Conservation (phyloP, 2,113 vertebrate species). For the Corvus moneduloides region DNA sequence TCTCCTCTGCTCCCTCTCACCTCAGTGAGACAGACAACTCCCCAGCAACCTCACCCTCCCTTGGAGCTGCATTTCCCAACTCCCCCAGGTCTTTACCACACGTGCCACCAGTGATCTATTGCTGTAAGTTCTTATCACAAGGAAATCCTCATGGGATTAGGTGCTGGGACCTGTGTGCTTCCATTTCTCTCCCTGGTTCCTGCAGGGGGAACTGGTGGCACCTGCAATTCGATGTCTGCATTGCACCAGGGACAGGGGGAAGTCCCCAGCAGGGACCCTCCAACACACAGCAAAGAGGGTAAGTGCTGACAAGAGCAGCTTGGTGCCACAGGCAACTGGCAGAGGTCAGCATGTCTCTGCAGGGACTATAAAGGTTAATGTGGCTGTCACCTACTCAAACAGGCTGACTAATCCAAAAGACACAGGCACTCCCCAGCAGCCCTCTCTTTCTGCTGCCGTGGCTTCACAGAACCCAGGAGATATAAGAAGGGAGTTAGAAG, state of each 20-base stretch:
- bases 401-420: not conserved
- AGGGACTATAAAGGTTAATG: not conserved
- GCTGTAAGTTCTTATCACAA: not conserved
- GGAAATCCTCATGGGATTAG: not conserved
- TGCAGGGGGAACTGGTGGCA: accelerated
- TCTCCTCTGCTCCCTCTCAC: not conserved
- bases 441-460: not conserved
- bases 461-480: not conserved
- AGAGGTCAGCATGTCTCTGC: not conserved
- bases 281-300: not conserved
- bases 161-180: not conserved
- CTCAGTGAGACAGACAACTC: not conserved
- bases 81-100: not conserved
- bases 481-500: not conserved
- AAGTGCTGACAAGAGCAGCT: not conserved
- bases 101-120: not conserved
- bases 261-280: not conserved
- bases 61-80: not conserved
- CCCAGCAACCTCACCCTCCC: not conserved
- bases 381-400: not conserved
- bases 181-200: too few relatives aligned
- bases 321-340: not conserved
- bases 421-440: accelerated
- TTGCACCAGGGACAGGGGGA: not conserved
- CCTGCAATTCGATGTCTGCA: not conserved